Base-by-base conservation (phyloP, 2,113 vertebrate genomes). In the Saguinus imperator region DNA sequence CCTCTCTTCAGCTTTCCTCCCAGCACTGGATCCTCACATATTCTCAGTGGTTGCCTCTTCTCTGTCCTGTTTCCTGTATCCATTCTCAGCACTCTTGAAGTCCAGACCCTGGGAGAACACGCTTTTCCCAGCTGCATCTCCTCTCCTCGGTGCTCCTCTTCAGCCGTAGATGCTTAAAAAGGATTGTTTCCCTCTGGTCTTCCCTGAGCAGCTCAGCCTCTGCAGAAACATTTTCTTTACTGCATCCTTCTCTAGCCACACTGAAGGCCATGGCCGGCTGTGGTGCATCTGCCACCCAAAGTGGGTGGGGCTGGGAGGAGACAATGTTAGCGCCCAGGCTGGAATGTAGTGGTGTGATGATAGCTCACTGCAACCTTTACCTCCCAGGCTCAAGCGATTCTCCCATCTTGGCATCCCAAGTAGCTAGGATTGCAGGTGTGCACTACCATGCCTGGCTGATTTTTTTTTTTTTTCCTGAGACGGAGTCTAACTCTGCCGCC, bases 31-130 rank as follows among this genome's bases (percentile, higher is more conserved):
- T 99, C 99, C 23, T 99, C 99, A 7, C 99, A 99, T 94, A 99
- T 99, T 94, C 99, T 99, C 97, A 99, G 99, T 37, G 99, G 99
- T 97, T 99, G 98, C 97, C 98, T 99, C 95, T 99, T 99, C 77
- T 99, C 99, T 97, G 99, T 99, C 97, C 99, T 99, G n/a, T 99
- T 99, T 96, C 99, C 99, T 55, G 98, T 99, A 18, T 99, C 99
- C 98, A 99, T 99, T 98, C 99, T 99, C 98, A 99, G 99, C 76
- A 99, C 99, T 89, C 99, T 99, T 3, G 99, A 99, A 98, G 99
- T 99, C 25, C 99, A 99, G 98, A 99, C 99, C 16, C 99, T 25
- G 97, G 99, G 25, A 99, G 99, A 97, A 97, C 98, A 16, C 99
- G 99, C 97, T 98, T 99, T 98, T 99, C 99, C 98, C 99, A 99